Percentiles rank a stretch among this genome's conserved stretches.
Evolutionary conservation across 1,140 invertebrate species (phyloP).

Genomic region (Bombus balteatus): DNA sequence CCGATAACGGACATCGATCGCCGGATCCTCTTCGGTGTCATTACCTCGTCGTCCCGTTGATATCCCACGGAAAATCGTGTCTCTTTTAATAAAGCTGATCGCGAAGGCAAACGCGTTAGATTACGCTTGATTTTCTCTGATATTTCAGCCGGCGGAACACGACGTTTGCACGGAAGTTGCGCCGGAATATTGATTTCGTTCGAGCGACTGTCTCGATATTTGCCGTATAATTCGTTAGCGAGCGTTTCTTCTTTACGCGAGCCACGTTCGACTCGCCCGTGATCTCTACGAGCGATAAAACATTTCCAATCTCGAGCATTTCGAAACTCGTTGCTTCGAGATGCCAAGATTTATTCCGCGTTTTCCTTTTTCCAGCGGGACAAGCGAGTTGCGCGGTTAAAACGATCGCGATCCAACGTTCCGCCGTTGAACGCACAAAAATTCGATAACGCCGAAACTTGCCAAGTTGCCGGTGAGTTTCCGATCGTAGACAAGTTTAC

Average conservation of each 20-base stretch:
- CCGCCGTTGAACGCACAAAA: neutral
- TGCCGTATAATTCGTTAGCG: neutral
- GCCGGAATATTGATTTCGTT: constrained; percentile 59
- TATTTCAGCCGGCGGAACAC: constrained; percentile 17
- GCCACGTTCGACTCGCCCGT: no score
- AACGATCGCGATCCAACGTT: neutral
- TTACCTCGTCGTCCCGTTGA: constrained; percentile 37
- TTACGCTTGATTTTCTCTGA: constrained; percentile 47
- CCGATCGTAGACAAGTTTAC: neutral
- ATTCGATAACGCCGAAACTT: constrained; percentile 5
- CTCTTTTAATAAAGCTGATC: constrained; percentile 53
- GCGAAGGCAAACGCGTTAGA: constrained; percentile 40
- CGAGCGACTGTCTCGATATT: constrained; percentile 24
- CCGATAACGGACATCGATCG: constrained; percentile 56
- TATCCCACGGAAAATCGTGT: constrained; percentile 32
- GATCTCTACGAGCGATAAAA: no score
- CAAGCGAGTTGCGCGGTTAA: neutral
- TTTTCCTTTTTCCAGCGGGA: neutral
- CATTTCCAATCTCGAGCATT: no score
- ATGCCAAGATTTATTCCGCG: no score
- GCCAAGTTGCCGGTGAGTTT: neutral
- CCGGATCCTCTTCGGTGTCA: neutral
- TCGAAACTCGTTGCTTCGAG: no score
- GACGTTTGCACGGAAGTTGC: constrained; percentile 47
- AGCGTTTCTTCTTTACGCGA: no score